A percentile compares a stretch with the other conserved stretches of the same genome.
These are phyloP conservation scores for Ispidina picta DNA, from an alignment of 2,797 vertebrate genomes.

Conservation along the genomic window DNA sequence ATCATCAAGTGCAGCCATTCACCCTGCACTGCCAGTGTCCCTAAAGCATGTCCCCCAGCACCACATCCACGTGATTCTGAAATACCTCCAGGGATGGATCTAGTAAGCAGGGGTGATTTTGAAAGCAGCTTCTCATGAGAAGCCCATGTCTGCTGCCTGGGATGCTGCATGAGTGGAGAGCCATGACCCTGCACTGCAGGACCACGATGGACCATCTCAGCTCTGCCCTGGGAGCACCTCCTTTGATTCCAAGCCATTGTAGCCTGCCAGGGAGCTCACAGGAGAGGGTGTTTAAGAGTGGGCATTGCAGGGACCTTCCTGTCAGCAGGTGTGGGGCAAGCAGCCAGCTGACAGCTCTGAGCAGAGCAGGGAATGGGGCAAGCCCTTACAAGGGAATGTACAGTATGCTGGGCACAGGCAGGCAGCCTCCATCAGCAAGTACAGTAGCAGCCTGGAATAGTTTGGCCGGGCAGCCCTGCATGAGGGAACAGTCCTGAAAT, in stretches of 20 bases:
- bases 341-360: slow-evolving; percentile 3
- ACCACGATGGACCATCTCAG: neutral
- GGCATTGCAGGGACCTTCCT: neutral
- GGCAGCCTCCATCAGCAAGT: slow-evolving; percentile 7
- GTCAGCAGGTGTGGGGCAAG: slow-evolving; percentile 48
- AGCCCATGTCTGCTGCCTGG: neutral
- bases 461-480: slow-evolving; percentile 15
- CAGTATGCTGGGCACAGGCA: slow-evolving; percentile 46
- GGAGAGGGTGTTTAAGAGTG: neutral
- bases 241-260: neutral
- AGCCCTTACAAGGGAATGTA: slow-evolving; percentile 69
- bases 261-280: neutral
- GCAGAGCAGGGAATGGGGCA: slow-evolving; percentile 45
- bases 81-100: too few relatives aligned
- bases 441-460: slow-evolving; percentile 68
- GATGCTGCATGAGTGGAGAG: neutral
- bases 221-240: neutral
- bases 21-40: too few relatives aligned
- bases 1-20: too few relatives aligned
- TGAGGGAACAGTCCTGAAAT: slow-evolving; percentile 57
- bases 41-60: too few relatives aligned
- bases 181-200: neutral
- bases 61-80: too few relatives aligned
- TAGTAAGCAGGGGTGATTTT: neutral
- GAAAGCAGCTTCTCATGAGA: neutral